phyloP scores from a whole-genome alignment of 2,888 invertebrate species.

The Gari tellinella region DNA sequence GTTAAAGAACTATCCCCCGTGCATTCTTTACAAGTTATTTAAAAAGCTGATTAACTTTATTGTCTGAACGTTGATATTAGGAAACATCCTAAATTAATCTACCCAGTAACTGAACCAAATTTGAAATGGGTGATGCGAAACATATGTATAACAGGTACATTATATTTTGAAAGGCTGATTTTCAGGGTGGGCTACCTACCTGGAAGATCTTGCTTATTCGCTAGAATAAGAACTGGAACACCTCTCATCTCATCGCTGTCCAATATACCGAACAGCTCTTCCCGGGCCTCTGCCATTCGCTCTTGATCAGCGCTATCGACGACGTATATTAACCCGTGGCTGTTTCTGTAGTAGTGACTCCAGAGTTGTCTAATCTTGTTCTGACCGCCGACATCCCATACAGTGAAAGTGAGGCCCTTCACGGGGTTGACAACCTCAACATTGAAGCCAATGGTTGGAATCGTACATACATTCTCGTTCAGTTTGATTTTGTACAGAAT shows the following conservation, averaged over 20 bases:
- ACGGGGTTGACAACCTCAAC: slow-evolving; percentile 84
- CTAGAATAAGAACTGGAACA: slow-evolving; percentile 82
- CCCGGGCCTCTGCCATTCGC: slow-evolving; percentile 78
- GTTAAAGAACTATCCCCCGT: too few species aligned
- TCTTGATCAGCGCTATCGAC: slow-evolving; percentile 82
- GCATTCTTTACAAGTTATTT: too few species aligned
- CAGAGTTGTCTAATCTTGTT: slow-evolving; percentile 80
- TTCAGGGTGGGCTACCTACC: too few species aligned
- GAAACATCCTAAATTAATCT: too few species aligned
- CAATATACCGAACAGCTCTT: slow-evolving; percentile 79
- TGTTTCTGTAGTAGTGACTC: slow-evolving; percentile 80
- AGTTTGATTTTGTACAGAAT: slow-evolving; percentile 83
- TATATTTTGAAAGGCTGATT: too few species aligned
- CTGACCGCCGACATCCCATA: slow-evolving; percentile 83
- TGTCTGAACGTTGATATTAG: too few species aligned
- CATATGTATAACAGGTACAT: too few species aligned
- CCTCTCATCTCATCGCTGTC: slow-evolving; percentile 78
- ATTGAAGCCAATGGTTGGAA: slow-evolving; percentile 84
- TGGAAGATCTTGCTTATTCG: slow-evolving; percentile 84
- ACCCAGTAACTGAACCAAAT: too few species aligned
- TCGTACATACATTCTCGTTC: slow-evolving; percentile 81
- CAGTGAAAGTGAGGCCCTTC: too few species aligned
- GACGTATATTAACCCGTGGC: slow-evolving; percentile 81
- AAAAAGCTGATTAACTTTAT: too few species aligned
- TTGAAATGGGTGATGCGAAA: too few species aligned